Evolutionary conservation across 2,888 invertebrate species (phyloP).

Genomic region (Cactoblastis cactorum): DNA sequence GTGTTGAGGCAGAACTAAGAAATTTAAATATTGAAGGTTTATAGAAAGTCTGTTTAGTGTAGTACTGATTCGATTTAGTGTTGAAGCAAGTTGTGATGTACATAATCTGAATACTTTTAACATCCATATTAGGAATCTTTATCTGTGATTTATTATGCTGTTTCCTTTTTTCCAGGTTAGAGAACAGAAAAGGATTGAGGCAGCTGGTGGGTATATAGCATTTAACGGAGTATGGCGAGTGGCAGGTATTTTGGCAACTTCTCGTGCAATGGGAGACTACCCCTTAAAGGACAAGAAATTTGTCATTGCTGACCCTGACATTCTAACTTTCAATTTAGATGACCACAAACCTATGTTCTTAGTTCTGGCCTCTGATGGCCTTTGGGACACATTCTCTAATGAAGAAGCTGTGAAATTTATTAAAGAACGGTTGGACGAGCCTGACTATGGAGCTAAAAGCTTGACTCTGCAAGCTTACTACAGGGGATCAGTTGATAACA

Average conservation of each 20-base stretch:
- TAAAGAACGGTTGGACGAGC: constrained; percentile 90
- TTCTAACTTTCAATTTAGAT: constrained; percentile 92
- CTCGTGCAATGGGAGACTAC: constrained; percentile 96
- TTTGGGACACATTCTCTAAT: constrained; percentile 97
- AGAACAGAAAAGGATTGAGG: constrained; percentile 94
- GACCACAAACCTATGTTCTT: constrained; percentile 94
- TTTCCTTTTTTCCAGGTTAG: constrained; percentile 80
- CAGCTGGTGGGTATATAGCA: constrained; percentile 96
- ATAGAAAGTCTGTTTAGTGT: not conserved
- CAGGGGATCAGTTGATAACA: constrained; percentile 96
- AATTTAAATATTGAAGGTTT: not conserved
- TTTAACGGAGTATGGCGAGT: constrained; percentile 98
- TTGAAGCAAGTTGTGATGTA: not conserved
- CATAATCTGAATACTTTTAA: not conserved
- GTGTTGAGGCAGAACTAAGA: no score
- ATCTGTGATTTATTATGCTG: constrained; percentile 7
- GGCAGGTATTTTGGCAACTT: constrained; percentile 96
- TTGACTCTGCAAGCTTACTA: constrained; percentile 94
- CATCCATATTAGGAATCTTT: not conserved
- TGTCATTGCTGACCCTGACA: constrained; percentile 97
- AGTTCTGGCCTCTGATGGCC: constrained; percentile 95
- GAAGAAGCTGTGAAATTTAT: constrained; percentile 96
- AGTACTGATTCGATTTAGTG: not conserved
- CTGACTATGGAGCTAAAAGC: constrained; percentile 94
- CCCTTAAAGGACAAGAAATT: constrained; percentile 95